phyloP scores from a whole-genome alignment of 2,113 vertebrate genomes.

The Podarcis muralis region DNA sequence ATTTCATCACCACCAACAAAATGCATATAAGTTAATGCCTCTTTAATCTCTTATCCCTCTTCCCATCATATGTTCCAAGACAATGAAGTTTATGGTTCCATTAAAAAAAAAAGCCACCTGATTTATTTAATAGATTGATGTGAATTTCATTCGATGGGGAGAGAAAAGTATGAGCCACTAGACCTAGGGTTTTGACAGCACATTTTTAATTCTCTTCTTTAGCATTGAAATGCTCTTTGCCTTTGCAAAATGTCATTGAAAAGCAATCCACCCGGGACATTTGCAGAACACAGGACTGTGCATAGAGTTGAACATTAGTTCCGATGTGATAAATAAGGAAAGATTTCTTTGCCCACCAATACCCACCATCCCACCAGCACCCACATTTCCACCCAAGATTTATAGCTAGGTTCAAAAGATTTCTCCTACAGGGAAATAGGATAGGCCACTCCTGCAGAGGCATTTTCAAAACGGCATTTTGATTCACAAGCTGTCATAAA shows the following conservation, averaged over 20 bases:
- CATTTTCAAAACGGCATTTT: constrained; percentile 54
- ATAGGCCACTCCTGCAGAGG: constrained; percentile 31
- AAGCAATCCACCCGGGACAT: constrained; percentile 34
- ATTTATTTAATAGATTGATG: neutral
- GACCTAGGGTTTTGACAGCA: neutral
- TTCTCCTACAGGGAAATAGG: constrained; percentile 37
- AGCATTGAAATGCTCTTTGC: constrained; percentile 48
- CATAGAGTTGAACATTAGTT: constrained; percentile 41
- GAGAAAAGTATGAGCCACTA: constrained; percentile 12
- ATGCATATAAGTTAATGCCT: too few relatives aligned
- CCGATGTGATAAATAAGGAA: constrained; percentile 23
- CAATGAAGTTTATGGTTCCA: neutral
- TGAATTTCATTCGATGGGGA: neutral
- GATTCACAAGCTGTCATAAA: constrained; percentile 58
- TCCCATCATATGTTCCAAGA: neutral
- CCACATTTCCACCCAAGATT: constrained; percentile 28
- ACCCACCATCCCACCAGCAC: neutral
- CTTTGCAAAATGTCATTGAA: constrained; percentile 65
- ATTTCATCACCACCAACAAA: neutral
- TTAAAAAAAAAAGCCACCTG: neutral
- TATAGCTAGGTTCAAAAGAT: constrained; percentile 52
- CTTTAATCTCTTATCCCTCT: neutral
- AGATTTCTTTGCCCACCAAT: constrained; percentile 3
- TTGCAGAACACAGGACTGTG: constrained; percentile 36
- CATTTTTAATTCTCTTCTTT: constrained; percentile 54